Evolutionary conservation across 2,113 vertebrate genomes (phyloP).

Genomic region (Colius striatus): DNA sequence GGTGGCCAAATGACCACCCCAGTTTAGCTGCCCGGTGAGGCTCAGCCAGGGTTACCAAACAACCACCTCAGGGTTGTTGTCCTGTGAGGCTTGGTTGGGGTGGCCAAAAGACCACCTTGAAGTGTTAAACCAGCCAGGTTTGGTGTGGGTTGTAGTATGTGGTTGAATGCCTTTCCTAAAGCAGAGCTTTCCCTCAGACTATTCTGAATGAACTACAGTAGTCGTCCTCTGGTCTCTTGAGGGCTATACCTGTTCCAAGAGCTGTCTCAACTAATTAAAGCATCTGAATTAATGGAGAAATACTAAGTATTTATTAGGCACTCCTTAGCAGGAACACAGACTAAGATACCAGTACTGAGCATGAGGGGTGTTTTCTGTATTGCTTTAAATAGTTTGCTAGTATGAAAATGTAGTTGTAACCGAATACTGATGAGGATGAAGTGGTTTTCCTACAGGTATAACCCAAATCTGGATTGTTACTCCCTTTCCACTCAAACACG

Average conservation of each 20-base stretch:
- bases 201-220: neutral
- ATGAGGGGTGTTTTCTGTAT: neutral
- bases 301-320: neutral
- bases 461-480: neutral
- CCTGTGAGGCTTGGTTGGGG: too few relatives aligned
- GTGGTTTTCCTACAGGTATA: neutral
- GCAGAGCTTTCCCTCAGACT: neutral
- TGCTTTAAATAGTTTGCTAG: conserved; percentile 8
- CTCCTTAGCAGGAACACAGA: neutral
- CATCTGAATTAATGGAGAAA: conserved; percentile 33
- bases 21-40: too few relatives aligned
- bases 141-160: neutral
- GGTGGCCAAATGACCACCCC: too few relatives aligned
- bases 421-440: neutral
- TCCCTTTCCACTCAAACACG: neutral
- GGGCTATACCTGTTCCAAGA: neutral
- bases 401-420: neutral
- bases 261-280: conserved; percentile 41
- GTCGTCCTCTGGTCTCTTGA: neutral
- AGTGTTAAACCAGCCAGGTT: too few relatives aligned
- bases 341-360: neutral
- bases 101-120: too few relatives aligned
- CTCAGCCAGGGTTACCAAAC: too few relatives aligned
- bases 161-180: neutral
- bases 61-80: too few relatives aligned